Evolutionary conservation across 2,113 vertebrate genomes (phyloP).

Genomic region (Oplegnathus fasciatus): DNA sequence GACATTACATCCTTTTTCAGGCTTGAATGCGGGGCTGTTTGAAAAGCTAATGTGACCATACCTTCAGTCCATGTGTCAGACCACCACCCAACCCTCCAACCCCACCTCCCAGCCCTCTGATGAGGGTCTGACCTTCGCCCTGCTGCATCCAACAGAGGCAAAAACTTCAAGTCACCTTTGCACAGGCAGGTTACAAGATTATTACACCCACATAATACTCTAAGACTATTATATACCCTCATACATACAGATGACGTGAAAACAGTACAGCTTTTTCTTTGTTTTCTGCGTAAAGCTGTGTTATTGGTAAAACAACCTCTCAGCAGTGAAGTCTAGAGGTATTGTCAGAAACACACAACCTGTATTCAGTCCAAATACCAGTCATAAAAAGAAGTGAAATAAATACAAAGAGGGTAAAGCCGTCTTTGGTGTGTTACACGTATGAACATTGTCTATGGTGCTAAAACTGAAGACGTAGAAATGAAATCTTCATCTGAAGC

Average conservation of each 20-base stretch:
- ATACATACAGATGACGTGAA: background rate
- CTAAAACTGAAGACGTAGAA: conserved; percentile 17
- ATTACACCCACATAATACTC: background rate
- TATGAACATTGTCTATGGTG: background rate
- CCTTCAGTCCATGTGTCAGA: background rate
- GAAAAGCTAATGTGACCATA: background rate
- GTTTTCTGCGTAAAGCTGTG: background rate
- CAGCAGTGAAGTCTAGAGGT: background rate
- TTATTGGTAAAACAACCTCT: background rate
- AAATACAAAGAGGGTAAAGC: background rate
- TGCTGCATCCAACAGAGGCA: background rate
- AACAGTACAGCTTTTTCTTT: background rate
- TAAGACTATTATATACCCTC: background rate
- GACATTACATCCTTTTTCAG: background rate
- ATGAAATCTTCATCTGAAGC: background rate
- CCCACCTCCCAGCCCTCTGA: background rate
- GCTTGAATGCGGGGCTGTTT: background rate
- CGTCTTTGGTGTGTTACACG: background rate
- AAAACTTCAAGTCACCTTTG: background rate
- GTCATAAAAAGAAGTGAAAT: background rate
- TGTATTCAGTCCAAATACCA: background rate
- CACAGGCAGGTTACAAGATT: background rate
- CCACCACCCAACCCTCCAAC: background rate
- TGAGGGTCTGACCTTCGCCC: background rate
- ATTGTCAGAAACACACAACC: background rate